Evolutionary conservation across 2,888 invertebrate genomes (phyloP), one percentile per base, ranked within the genome.

Genomic region (Acronicta alni): DNA sequence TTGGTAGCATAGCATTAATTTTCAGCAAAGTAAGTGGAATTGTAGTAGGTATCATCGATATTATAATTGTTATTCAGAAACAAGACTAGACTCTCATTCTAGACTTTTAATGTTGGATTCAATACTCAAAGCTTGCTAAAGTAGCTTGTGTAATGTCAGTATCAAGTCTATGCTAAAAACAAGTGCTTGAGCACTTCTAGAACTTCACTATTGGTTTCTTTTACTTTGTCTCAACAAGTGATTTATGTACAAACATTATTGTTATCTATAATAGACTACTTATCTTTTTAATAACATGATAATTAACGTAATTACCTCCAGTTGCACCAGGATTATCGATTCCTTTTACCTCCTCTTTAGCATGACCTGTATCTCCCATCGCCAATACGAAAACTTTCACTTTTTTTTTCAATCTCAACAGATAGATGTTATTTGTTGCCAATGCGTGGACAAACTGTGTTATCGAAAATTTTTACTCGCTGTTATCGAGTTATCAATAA

Each of bases 241-340:
- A 47, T 56, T 43, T 12, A 42, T 57, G 8, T 69, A 44, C 17
- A 5, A 12, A 48, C 14, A 20, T 18, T 7, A 14, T 15, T 20
- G 23, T 48, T 42, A 45, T 52, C 26, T 26, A 16, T 32, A 17
- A 17, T 23, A 38, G n/a, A 32, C 5, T 35, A 2, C 16, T 66
- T 59, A 59, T 66, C 59, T 44, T 16, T 44, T 51, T 23, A 2
- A 17, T 39, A 20, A 44, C 43, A 41, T 15, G 8, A 39, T 53
- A 26, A 12, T 57, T 56, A 32, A 35, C 0, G 2, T 56, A 52
- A 35, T 77, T 82, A 92, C 92, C 92, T 77, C 83, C 79, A 16
- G 87, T 91, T 6, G 82, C 88, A 12, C 75, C 79, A 8, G 69
- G 82, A 67, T 92, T 91, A 54, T 92, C 91, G 16, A 84, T 66